These are phyloP conservation scores for Diuraphis noxia DNA, from an alignment of 1,140 invertebrate genomes.

Conservation along the genomic window DNA sequence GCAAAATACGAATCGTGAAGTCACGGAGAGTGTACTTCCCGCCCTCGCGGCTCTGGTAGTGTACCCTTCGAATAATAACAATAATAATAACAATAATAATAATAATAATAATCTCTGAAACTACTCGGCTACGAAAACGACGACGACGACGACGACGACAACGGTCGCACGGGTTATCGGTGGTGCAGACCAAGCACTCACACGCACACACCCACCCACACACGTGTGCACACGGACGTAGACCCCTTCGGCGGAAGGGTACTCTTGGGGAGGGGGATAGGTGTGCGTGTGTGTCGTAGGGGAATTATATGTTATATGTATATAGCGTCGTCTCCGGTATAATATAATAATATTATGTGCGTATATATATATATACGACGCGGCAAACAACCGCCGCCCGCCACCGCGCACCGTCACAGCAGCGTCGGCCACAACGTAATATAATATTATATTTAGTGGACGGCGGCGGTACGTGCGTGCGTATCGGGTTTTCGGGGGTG, in stretches of 20 bases:
- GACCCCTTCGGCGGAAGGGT: not conserved
- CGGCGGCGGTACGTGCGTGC: conserved; percentile 23
- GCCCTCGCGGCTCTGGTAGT: too few species aligned
- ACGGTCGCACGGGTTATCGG: not conserved
- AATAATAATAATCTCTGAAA: not conserved
- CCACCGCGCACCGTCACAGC: not conserved
- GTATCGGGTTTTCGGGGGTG: conserved; percentile 48
- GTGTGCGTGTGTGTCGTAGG: not conserved
- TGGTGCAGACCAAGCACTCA: not conserved
- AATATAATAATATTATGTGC: not conserved
- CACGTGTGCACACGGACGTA: not conserved
- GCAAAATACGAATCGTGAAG: not conserved
- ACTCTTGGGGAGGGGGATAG: not conserved
- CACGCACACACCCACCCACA: not conserved
- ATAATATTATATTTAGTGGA: conserved; percentile 36
- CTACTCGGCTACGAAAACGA: not conserved
- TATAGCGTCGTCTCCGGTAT: not conserved
- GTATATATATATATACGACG: not conserved
- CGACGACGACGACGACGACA: not conserved
- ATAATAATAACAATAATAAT: not conserved
- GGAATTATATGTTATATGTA: conserved; percentile 29
- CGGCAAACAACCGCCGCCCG: not conserved
- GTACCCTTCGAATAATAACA: not conserved
- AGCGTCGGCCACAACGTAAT: conserved; percentile 17
- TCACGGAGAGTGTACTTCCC: not conserved